Conservation (phyloP, 2,888 invertebrate genomes). For the Rotaria macrura region DNA sequence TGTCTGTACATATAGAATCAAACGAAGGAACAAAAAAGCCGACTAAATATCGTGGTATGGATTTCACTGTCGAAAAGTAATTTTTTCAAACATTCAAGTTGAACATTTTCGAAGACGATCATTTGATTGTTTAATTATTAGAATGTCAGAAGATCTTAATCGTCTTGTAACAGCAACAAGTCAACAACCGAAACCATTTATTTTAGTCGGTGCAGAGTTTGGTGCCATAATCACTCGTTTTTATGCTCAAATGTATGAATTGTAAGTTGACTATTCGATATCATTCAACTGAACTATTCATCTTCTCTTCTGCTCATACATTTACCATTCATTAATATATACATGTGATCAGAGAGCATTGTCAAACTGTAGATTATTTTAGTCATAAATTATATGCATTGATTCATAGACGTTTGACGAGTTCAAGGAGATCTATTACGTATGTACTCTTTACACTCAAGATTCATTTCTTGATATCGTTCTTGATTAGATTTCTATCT, state of each 20-base stretch:
- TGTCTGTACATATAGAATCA: background rate
- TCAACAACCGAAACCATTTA: slow-evolving; percentile 43
- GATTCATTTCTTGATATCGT: no score
- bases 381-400: no score
- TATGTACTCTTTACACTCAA: no score
- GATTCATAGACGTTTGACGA: no score
- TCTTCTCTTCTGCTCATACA: no score
- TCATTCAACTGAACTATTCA: no score
- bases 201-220: slow-evolving; percentile 46
- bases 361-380: no score
- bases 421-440: no score
- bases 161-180: slow-evolving; percentile 42
- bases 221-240: slow-evolving; percentile 45
- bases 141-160: slow-evolving; percentile 47
- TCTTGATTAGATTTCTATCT: no score
- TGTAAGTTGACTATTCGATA: slow-evolving; percentile 36
- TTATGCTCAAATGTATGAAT: slow-evolving; percentile 45
- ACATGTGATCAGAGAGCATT: no score
- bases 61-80: slow-evolving; percentile 44
- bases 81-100: slow-evolving; percentile 1
- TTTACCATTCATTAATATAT: no score
- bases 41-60: slow-evolving; percentile 36
- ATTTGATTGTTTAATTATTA: slow-evolving; percentile 34
- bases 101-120: background rate
- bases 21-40: background rate